Evolutionary conservation across 2,113 vertebrate genomes (phyloP), one percentile per base, ranked within the genome.

Genomic region (Phaethon lepturus): DNA sequence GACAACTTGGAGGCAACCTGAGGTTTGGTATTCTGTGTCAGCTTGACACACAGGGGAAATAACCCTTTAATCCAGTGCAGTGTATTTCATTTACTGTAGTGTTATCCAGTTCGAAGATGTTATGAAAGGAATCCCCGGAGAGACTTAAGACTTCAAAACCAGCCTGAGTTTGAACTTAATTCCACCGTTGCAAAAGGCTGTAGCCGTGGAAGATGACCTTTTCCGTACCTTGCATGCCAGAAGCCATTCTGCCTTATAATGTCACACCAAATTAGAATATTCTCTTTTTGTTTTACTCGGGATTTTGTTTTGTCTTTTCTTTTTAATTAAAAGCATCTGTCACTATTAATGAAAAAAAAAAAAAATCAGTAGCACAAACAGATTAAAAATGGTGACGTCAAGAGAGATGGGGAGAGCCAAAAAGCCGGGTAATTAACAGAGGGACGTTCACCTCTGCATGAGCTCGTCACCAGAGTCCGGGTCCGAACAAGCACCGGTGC

Each of bases 51-150:
- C 98, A 96, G 97, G 99, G 99, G 98, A 99, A 99, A 99, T 99
- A 99, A 99, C 98, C 98, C 98, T 98, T 99, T 99, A 99, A 99
- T 99, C 98, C 98, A 98, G 97, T 98, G 96, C 97, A 98, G 98
- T 98, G 98, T 98, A 99, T 99, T 99, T 99, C 98, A 99, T 98
- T 99, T 99, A 99, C 98, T 99, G 97, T 98, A 98, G 98, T 97
- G 97, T 98, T 98, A 98, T 98, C 98, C 97, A 98, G 98, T 98
- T 98, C 96, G 95, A 98, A 98, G 98, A 98, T 98, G 98, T 98
- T 99, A 99, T 99, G 98, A 99, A 99, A 98, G 97, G 98, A 97
- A 98, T 98, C 98, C 98, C 98, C 88, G 93, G 98, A 98, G 98
- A 99, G 96, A 98, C 96, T 98, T 97, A 98, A 98, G 96, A 97